Evolutionary conservation across 2,113 vertebrate species (phyloP), one percentile per base, ranked within the genome.

Genomic region (Melierax canorus): DNA sequence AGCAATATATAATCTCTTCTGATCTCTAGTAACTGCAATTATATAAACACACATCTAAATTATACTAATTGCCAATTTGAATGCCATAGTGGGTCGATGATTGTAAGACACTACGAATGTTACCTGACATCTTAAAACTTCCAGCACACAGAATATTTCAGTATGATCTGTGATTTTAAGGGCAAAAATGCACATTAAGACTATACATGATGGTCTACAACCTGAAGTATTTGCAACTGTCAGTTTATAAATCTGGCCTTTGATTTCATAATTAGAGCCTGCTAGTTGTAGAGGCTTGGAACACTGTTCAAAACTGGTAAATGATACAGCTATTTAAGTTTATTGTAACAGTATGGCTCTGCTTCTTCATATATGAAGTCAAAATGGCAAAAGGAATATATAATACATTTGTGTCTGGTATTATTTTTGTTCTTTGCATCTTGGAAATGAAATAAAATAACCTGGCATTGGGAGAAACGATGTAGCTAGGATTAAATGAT

Each of bases 191-290:
- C 34, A 27, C 18, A 2, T 41, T 32, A 48, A 73, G 39, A 13
- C 22, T 67, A 3, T 34, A 15, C 5, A 1, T 8, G 0, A 11
- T 12, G 29, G 3, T 32, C 56, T 86, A 4, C 4, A 76, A 6
- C n/a, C 24, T 36, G 26, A 48, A 77, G 32, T 45, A 18, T 62
- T 51, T 77, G 27, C 39, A 55, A 24, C 43, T 7, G 3, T 48
- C 32, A 39, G 7, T 67, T 94, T 50, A 4, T 64, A 41, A 73
- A 9, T 43, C 26, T 63, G 48, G 27, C 21, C 9, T 73, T 83
- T 50, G 41, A 27, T 59, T 75, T 91, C 13, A 15, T 26, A 16
- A 60, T 21, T 15, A 26, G 56, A 69, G 41, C n/a, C 45, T 58
- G 46, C 14, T 56, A 26, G 19, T 29, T 85, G 32, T 36, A 26